These are phyloP conservation scores for Protobothrops flavoviridis DNA, from an alignment of 2,113 vertebrate species.

Conservation along the genomic window DNA sequence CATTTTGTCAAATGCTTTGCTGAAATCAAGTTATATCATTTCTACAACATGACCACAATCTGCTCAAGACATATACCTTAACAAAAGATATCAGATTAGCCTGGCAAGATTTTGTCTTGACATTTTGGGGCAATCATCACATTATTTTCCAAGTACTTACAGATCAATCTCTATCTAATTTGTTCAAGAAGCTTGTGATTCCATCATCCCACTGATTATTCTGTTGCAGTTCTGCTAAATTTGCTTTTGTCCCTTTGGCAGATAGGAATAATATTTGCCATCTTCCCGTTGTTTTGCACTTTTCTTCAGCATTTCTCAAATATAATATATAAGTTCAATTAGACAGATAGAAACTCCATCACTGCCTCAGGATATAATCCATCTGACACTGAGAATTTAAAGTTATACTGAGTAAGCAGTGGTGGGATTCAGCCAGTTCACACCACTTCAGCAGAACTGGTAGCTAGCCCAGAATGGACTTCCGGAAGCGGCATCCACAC, in stretches of 20 bases:
- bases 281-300: background rate
- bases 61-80: background rate
- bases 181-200: background rate
- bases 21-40: background rate
- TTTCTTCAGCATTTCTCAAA: background rate
- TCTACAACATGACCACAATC: background rate
- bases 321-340: background rate
- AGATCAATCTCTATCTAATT: background rate
- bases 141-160: background rate
- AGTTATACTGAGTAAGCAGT: background rate
- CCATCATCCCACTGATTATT: background rate
- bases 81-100: background rate
- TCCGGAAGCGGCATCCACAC: no score
- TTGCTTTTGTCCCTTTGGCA: background rate
- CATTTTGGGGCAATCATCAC: background rate
- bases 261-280: background rate
- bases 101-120: background rate
- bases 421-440: no score
- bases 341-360: background rate
- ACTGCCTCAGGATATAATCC: background rate
- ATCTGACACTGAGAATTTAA: background rate
- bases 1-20: background rate
- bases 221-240: background rate
- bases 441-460: no score
- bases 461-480: no score